These are phyloP conservation scores for Columba livia DNA, from an alignment of 2,113 vertebrate genomes.

Conservation along the genomic window DNA sequence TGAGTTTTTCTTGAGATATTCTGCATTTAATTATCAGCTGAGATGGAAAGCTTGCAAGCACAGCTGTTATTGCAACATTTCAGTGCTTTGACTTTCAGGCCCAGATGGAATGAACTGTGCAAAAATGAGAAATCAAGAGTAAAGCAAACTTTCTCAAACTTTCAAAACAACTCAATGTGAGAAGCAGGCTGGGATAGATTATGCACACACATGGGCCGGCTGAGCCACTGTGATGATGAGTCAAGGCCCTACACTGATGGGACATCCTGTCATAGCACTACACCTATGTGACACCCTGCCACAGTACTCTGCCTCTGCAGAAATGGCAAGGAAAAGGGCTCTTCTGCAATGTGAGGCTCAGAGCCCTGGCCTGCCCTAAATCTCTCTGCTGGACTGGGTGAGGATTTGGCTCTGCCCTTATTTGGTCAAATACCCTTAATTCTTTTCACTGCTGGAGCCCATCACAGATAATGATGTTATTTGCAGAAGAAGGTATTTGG, in stretches of 20 bases:
- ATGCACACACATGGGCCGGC: rapidly evolving
- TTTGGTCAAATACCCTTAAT: background rate
- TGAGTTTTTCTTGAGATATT: constrained; percentile 21
- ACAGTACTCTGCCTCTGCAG: background rate
- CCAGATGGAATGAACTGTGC: constrained; percentile 34
- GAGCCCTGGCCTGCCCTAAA: background rate
- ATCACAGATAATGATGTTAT: background rate
- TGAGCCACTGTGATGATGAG: background rate
- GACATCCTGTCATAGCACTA: background rate
- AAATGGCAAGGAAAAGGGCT: background rate
- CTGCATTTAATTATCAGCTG: constrained; percentile 57
- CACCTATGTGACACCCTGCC: background rate
- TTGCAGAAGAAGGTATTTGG: background rate
- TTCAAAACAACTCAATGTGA: background rate
- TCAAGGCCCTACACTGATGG: background rate
- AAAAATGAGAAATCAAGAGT: constrained; percentile 28
- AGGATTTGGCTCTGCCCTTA: background rate
- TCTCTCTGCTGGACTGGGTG: background rate
- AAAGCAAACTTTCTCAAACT: constrained; percentile 60
- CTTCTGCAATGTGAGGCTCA: rapidly evolving
- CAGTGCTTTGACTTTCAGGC: constrained; percentile 32
- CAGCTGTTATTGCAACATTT: constrained; percentile 55
- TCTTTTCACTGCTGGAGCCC: background rate
- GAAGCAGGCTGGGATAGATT: background rate
- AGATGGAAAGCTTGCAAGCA: background rate